Percentiles rank a stretch among this genome's conserved stretches.
These are phyloP conservation scores for Xanthorhoe spadicearia DNA, from an alignment of 2,888 invertebrate species.

Conservation along the genomic window DNA sequence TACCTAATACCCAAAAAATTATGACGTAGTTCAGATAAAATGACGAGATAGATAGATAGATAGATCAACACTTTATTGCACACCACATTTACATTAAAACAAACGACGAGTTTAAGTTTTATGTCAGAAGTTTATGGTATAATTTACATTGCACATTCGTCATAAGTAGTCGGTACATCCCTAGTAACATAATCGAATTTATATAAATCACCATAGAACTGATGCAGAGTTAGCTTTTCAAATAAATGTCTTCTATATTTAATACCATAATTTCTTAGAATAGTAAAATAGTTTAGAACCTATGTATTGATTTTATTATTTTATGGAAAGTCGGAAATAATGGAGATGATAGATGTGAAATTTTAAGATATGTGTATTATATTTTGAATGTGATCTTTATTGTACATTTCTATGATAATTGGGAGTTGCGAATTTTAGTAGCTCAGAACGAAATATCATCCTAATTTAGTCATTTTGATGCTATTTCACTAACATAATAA, in stretches of 20 bases:
- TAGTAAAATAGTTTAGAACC: constrained; percentile 10
- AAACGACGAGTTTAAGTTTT: not conserved
- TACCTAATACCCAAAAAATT: too few species aligned
- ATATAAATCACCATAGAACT: constrained; percentile 25
- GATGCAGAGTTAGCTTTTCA: constrained; percentile 13
- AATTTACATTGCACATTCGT: not conserved
- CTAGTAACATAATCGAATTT: constrained; percentile 32
- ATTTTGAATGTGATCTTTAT: not conserved
- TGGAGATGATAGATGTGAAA: constrained; percentile 1
- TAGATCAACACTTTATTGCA: too few species aligned
- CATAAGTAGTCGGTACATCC: constrained; percentile 13
- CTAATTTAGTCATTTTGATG: not conserved
- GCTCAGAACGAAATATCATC: too few species aligned
- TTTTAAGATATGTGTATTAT: not conserved
- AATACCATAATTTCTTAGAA: constrained; percentile 6
- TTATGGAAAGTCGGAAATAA: constrained; percentile 11
- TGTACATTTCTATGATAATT: not conserved
- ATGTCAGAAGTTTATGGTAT: not conserved
- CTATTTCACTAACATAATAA: not conserved
- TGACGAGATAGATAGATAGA: too few species aligned
- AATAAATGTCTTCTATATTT: constrained; percentile 12
- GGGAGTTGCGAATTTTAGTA: too few species aligned
- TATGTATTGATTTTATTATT: not conserved
- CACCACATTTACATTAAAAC: too few species aligned
- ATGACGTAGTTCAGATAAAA: too few species aligned